Evolutionary conservation across 2,797 vertebrate species (phyloP).

Genomic region (Geotrypetes seraphini): DNA sequence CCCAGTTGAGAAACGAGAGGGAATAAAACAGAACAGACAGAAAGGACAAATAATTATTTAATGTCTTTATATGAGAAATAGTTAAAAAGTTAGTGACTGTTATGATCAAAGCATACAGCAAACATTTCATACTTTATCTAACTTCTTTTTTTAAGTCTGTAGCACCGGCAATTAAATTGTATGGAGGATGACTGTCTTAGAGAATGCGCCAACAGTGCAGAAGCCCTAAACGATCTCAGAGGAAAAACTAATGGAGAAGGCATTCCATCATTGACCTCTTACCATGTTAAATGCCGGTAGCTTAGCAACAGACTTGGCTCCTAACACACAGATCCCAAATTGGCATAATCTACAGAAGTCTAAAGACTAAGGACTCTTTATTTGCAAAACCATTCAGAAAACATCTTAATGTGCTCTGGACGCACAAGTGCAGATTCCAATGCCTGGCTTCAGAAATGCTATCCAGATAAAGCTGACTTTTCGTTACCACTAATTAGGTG

Average conservation of each 20-base stretch:
- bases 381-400: conserved; percentile 3
- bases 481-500: background rate
- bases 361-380: background rate
- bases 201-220: conserved; percentile 33
- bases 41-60: too few relatives aligned
- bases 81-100: too few relatives aligned
- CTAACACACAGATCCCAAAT: conserved; percentile 17
- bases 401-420: background rate
- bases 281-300: conserved; percentile 14
- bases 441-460: background rate
- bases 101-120: too few relatives aligned
- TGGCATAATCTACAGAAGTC: conserved; percentile 8
- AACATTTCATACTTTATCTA: too few relatives aligned
- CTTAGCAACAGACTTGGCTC: conserved; percentile 38
- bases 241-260: conserved; percentile 18
- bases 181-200: too few relatives aligned
- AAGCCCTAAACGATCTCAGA: background rate
- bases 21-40: too few relatives aligned
- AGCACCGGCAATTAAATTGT: conserved; percentile 32
- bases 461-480: background rate
- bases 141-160: too few relatives aligned
- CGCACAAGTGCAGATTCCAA: background rate
- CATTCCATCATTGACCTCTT: conserved; percentile 27
- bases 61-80: too few relatives aligned
- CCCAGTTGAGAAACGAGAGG: too few relatives aligned